These are phyloP conservation scores for Miichthys miiuy DNA, from an alignment of 2,797 vertebrate species.

Conservation along the genomic window DNA sequence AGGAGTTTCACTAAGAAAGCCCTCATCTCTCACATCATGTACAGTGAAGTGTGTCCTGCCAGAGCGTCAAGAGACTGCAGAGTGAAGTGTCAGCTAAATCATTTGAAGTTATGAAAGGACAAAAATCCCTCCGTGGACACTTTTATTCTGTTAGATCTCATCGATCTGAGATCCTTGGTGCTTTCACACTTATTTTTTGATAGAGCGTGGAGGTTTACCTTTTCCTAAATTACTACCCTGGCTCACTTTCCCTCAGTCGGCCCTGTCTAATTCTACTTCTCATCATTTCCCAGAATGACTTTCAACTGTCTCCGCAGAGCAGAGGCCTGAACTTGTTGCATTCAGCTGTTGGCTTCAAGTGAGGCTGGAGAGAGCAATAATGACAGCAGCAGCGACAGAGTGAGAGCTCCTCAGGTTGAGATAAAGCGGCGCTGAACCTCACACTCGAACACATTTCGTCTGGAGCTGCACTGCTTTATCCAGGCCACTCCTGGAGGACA, in stretches of 20 bases:
- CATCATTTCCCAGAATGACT: constrained; percentile 41
- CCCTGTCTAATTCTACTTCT: constrained; percentile 26
- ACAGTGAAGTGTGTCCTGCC: background rate
- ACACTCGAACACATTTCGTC: constrained; percentile 7
- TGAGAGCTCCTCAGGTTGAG: constrained; percentile 11
- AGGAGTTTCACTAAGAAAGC: background rate
- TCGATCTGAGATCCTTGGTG: constrained; percentile 35
- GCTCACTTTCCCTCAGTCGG: constrained; percentile 6
- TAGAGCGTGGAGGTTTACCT: constrained; percentile 39
- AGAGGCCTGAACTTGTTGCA: constrained; percentile 16
- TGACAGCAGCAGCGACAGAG: constrained; percentile 5
- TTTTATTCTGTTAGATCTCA: constrained; percentile 43
- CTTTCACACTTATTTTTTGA: constrained; percentile 47
- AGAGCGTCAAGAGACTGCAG: constrained; percentile 18
- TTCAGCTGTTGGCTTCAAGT: constrained; percentile 9
- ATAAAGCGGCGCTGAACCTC: constrained; percentile 9
- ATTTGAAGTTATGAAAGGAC: constrained; percentile 49
- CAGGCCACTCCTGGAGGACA: background rate
- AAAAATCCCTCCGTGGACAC: constrained; percentile 13
- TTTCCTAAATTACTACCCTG: constrained; percentile 29
- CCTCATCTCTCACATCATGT: background rate
- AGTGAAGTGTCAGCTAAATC: constrained; percentile 50
- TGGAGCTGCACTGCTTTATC: constrained; percentile 3
- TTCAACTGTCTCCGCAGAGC: constrained; percentile 20
- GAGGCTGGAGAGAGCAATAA: constrained; percentile 16